A percentile compares a stretch with the other conserved stretches of the same genome.
phyloP scores from a whole-genome alignment of 2,113 vertebrate species.

The Oryzias melastigma region DNA sequence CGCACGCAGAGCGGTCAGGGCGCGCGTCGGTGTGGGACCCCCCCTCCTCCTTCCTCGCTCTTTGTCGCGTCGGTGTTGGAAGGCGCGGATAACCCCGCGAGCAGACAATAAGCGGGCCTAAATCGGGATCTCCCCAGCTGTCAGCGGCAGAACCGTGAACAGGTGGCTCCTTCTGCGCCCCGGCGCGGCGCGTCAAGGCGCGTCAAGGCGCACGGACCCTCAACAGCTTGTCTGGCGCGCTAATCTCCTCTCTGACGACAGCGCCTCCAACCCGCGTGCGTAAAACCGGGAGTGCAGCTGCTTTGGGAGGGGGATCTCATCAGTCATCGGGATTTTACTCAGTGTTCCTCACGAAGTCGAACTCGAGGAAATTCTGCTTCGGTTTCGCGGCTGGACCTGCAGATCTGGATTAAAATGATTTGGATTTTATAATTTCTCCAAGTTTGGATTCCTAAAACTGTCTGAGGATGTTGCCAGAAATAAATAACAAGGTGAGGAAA shows the following conservation, averaged over 20 bases:
- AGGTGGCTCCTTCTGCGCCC: constrained; percentile 63
- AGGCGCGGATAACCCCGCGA: constrained; percentile 44
- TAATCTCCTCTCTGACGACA: constrained; percentile 74
- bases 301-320: constrained; percentile 24
- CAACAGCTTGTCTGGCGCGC: constrained; percentile 58
- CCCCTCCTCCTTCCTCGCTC: neutral
- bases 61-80: constrained; percentile 25
- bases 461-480: constrained; percentile 78
- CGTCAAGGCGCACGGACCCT: constrained; percentile 54
- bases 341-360: constrained; percentile 6
- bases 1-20: neutral
- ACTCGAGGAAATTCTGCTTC: neutral
- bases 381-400: neutral
- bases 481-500: constrained; percentile 77
- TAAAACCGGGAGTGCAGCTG: constrained; percentile 43
- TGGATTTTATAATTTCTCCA: constrained; percentile 55
- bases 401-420: constrained; percentile 50
- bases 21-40: constrained; percentile 22
- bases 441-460: constrained; percentile 33
- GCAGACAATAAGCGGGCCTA: constrained; percentile 64
- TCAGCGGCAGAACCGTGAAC: constrained; percentile 68
- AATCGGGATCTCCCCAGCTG: constrained; percentile 65
- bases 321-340: constrained; percentile 38
- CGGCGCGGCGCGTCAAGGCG: constrained; percentile 37
- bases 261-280: constrained; percentile 36